Evolutionary conservation across 2,888 invertebrate genomes (phyloP).

Genomic region (Argynnis bischoffii): DNA sequence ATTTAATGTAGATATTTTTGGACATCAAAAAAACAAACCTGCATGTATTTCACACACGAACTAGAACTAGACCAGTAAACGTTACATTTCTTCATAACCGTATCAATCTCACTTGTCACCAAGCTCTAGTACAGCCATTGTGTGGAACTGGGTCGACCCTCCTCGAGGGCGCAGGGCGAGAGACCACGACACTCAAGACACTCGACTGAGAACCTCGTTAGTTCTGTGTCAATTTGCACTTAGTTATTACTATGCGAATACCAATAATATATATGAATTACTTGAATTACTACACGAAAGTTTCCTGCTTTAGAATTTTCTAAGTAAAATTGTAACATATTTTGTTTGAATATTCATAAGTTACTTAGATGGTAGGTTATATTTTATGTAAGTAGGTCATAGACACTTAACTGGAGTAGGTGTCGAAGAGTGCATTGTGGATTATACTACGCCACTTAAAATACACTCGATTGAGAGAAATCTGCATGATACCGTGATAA

Average conservation of each 20-base stretch:
- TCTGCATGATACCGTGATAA: slow-evolving; percentile 8
- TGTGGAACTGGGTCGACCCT: slow-evolving; percentile 34
- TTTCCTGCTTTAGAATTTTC: background rate
- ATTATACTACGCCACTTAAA: slow-evolving; percentile 10
- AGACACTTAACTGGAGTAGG: slow-evolving; percentile 15
- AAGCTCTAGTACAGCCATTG: slow-evolving; percentile 25
- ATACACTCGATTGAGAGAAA: slow-evolving; percentile 11
- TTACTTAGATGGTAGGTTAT: background rate
- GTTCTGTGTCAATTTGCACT: slow-evolving; percentile 26
- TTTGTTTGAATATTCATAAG: slow-evolving; percentile 8
- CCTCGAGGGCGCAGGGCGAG: slow-evolving; percentile 22
- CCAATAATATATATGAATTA: background rate
- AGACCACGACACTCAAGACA: slow-evolving; percentile 26
- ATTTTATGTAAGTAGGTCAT: slow-evolving; percentile 19
- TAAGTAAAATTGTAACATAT: background rate
- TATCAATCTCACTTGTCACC: slow-evolving; percentile 28
- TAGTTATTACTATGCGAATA: slow-evolving; percentile 10
- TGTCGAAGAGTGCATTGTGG: slow-evolving; percentile 18
- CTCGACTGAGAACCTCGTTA: slow-evolving; percentile 25
- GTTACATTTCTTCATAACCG: background rate
- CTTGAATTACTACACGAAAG: too few species aligned
- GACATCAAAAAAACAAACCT: too few species aligned
- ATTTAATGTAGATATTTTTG: too few species aligned
- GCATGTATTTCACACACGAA: background rate
- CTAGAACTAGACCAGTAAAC: slow-evolving; percentile 4